Evolutionary conservation across 92 coral and sea anemone genomes (phyloP).

Genomic region (Bergia sp.): DNA sequence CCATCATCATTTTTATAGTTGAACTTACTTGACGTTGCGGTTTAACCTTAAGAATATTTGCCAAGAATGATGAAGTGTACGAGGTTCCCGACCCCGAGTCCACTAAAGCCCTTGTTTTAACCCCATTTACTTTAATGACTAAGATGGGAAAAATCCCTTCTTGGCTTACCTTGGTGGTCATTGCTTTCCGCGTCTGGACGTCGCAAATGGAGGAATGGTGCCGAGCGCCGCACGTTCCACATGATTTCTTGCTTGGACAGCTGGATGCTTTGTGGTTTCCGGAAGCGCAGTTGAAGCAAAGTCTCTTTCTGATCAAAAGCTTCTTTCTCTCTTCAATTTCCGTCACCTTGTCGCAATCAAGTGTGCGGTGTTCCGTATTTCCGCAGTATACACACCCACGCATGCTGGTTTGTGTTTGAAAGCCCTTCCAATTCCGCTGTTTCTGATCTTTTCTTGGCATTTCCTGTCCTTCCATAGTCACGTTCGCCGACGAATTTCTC

Average conservation of each 20-base stretch:
- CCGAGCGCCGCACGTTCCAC: constrained; percentile 21
- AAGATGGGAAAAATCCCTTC: constrained; percentile 1
- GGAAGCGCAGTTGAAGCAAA: constrained; percentile 33
- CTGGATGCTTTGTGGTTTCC: constrained; percentile 30
- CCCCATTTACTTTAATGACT: not conserved
- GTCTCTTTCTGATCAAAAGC: constrained; percentile 17
- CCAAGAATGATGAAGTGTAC: not conserved
- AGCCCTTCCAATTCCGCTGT: not conserved
- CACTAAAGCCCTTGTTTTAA: not conserved
- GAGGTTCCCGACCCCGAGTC: constrained; percentile 5
- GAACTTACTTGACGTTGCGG: not conserved
- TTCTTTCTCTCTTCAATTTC: constrained; percentile 20
- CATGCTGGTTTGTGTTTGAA: not conserved
- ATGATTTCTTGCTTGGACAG: constrained; percentile 23
- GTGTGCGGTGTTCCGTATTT: constrained; percentile 26
- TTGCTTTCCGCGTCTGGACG: not conserved
- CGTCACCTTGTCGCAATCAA: constrained; percentile 33
- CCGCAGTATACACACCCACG: constrained; percentile 33
- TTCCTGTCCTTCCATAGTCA: not conserved
- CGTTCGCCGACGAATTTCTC: not conserved
- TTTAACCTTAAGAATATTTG: not conserved
- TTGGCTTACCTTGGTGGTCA: constrained; percentile 20
- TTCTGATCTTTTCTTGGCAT: not conserved
- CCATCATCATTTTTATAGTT: not conserved
- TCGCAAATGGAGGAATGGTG: constrained; percentile 47